Evolutionary conservation across 2,797 vertebrate species (phyloP).

Genomic region (Pitangus sulphuratus): DNA sequence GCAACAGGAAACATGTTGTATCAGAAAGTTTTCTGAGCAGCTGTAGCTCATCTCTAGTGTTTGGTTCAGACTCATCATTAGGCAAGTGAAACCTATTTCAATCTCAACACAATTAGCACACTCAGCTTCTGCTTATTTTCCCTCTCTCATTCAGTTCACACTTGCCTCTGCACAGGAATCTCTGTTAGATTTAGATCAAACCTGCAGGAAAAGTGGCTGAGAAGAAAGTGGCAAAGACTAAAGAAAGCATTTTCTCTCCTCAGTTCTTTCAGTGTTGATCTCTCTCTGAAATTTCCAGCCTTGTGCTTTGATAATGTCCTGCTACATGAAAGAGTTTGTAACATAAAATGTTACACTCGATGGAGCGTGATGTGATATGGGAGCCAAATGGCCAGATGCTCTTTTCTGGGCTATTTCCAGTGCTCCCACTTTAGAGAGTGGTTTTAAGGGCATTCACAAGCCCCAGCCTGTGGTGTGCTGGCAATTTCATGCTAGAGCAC

Average conservation of each 20-base stretch:
- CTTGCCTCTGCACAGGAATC: not conserved
- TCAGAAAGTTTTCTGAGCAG: slow-evolving; percentile 29
- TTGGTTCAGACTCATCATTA: not conserved
- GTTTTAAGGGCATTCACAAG: slow-evolving; percentile 26
- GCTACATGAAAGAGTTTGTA: slow-evolving; percentile 53
- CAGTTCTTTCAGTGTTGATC: not conserved
- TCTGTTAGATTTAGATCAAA: not conserved
- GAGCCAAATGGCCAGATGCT: slow-evolving; percentile 67
- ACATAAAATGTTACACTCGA: slow-evolving; percentile 35
- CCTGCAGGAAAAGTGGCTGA: not conserved
- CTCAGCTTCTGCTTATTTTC: not conserved
- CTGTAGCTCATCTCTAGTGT: slow-evolving; percentile 1
- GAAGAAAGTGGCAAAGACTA: not conserved
- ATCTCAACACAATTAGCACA: not conserved
- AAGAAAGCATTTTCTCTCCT: not conserved
- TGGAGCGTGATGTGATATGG: slow-evolving; percentile 44
- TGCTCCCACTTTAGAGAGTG: not conserved
- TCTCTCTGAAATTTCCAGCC: slow-evolving; percentile 29
- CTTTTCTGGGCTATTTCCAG: slow-evolving; percentile 59
- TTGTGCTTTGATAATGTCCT: slow-evolving; percentile 28
- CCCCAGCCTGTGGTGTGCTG: not conserved
- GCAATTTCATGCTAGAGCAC: slow-evolving; percentile 61
- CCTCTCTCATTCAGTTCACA: not conserved
- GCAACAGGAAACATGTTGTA: not conserved
- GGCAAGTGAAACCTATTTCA: slow-evolving; percentile 12